phyloP scores from a whole-genome alignment of 2,888 invertebrate species.

The Ganaspis brasiliensis region DNA sequence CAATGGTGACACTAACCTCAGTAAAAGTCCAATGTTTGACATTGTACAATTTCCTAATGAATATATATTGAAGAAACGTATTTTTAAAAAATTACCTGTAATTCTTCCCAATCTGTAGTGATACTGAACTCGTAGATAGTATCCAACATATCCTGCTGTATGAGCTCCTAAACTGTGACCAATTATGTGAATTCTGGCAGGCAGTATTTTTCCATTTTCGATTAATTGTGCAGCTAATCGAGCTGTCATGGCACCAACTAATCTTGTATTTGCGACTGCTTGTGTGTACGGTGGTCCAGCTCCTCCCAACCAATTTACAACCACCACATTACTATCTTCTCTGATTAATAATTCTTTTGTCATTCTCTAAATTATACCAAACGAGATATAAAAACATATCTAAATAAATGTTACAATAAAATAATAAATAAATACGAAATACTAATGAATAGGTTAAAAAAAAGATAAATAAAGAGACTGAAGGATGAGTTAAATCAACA shows the following conservation, averaged over 20 bases:
- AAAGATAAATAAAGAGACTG: too few species aligned
- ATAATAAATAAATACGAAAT: too few species aligned
- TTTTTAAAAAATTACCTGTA: slow-evolving; percentile 83
- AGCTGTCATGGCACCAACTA: slow-evolving; percentile 92
- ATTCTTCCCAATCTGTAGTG: slow-evolving; percentile 89
- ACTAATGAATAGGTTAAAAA: too few species aligned
- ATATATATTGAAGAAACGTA: too few species aligned
- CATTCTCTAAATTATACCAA: slow-evolving; percentile 84
- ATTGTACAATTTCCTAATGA: too few species aligned
- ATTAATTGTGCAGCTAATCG: slow-evolving; percentile 83
- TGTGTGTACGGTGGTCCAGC: slow-evolving; percentile 94
- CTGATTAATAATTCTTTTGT: slow-evolving; percentile 87
- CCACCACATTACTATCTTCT: slow-evolving; percentile 88
- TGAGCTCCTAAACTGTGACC: slow-evolving; percentile 95
- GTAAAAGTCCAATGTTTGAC: too few species aligned
- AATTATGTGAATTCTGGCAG: slow-evolving; percentile 89
- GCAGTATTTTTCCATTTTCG: slow-evolving; percentile 77
- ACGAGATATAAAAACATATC: slow-evolving; percentile 25
- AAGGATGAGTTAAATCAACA: too few species aligned
- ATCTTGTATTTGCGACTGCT: slow-evolving; percentile 94
- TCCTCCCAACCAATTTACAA: slow-evolving; percentile 93
- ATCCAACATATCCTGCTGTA: slow-evolving; percentile 92
- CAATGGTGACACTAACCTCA: too few species aligned
- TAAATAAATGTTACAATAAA: too few species aligned
- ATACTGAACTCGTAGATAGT: slow-evolving; percentile 83